A percentile compares a stretch with the other conserved stretches of the same genome.
phyloP scores from a whole-genome alignment of 2,113 vertebrate genomes.

The Cinclus cinclus region DNA sequence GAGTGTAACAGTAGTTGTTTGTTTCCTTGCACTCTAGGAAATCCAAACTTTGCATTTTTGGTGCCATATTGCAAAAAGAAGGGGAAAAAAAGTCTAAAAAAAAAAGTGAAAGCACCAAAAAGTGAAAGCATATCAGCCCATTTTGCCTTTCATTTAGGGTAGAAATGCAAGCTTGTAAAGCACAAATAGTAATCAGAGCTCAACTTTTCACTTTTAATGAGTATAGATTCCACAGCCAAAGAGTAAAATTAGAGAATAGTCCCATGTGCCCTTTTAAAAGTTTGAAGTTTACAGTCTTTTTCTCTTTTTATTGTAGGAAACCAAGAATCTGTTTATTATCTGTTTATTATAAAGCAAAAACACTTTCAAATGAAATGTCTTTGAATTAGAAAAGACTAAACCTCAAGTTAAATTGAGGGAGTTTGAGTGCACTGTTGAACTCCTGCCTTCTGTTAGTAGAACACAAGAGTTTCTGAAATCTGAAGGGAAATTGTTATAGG shows the following conservation, averaged over 20 bases:
- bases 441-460: background rate
- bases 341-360: slow-evolving; percentile 48
- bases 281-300: slow-evolving; percentile 17
- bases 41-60: background rate
- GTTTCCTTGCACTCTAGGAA: background rate
- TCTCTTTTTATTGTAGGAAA: slow-evolving; percentile 48
- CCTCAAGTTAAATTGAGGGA: background rate
- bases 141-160: background rate
- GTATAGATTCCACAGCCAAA: slow-evolving; percentile 34
- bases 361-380: slow-evolving; percentile 10
- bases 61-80: background rate
- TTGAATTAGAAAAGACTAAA: slow-evolving; percentile 4
- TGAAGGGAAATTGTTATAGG: background rate
- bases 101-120: background rate
- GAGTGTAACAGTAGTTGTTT: background rate
- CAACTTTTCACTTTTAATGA: slow-evolving; percentile 38
- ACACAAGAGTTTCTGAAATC: background rate
- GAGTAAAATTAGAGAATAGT: slow-evolving; percentile 34
- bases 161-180: background rate
- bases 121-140: background rate
- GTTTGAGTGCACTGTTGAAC: background rate
- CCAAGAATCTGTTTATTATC: slow-evolving; percentile 57
- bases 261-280: slow-evolving; percentile 29
- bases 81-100: background rate
- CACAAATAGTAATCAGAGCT: background rate